Conservation (phyloP, 2,888 invertebrate genomes). For the Epinotia demarniana region DNA sequence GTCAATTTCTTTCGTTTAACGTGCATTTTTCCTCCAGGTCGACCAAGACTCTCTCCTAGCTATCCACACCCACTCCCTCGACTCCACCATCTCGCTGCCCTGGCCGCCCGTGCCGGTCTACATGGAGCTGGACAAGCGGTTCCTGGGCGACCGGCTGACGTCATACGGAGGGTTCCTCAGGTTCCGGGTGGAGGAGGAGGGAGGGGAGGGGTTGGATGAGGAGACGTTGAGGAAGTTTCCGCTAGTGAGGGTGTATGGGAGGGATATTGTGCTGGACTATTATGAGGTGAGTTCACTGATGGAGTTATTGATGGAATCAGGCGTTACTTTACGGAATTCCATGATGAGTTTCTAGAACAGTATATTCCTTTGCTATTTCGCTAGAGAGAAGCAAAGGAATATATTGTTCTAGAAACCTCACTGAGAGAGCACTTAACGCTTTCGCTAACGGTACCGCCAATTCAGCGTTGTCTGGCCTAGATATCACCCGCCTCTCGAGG, state of each 20-base stretch:
- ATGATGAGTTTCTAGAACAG: too few species aligned
- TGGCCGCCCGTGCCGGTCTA: conserved; percentile 88
- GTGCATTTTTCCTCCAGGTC: conserved; percentile 56
- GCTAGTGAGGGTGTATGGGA: conserved; percentile 92
- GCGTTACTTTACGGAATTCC: too few species aligned
- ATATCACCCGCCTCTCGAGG: too few species aligned
- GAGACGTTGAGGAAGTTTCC: conserved; percentile 88
- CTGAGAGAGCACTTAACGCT: too few species aligned
- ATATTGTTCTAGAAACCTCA: too few species aligned
- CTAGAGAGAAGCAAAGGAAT: too few species aligned
- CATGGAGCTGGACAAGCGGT: conserved; percentile 91
- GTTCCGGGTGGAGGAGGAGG: conserved; percentile 89
- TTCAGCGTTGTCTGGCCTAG: too few species aligned
- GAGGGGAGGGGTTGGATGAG: conserved; percentile 82
- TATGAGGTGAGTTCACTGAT: conserved; percentile 74
- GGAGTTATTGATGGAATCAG: too few species aligned
- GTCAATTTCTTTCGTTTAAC: neutral
- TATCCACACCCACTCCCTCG: conserved; percentile 70
- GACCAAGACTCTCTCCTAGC: conserved; percentile 73
- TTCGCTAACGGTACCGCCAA: too few species aligned
- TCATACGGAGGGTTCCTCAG: conserved; percentile 96
- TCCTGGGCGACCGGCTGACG: conserved; percentile 93
- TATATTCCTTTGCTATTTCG: too few species aligned
- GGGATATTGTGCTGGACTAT: conserved; percentile 90
- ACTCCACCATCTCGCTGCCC: conserved; percentile 73